Conservation (phyloP, 1,140 invertebrate genomes). For the Drosophila kurseongensis region DNA sequence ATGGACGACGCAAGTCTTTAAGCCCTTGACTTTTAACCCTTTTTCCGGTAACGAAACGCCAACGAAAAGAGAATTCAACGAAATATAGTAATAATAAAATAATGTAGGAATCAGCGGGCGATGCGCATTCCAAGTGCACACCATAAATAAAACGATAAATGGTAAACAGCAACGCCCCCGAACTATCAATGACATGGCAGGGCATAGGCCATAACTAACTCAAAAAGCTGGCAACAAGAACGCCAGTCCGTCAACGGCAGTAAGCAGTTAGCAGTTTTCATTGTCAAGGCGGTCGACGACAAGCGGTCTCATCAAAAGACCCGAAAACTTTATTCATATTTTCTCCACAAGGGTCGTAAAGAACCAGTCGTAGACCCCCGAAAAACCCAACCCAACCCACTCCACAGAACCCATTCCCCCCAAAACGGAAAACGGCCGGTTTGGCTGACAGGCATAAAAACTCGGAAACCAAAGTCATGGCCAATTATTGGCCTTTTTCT, state of each 20-base stretch:
- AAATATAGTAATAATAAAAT: constrained; percentile 33
- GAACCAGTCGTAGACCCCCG: constrained; percentile 31
- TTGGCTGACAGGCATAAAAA: constrained; percentile 52
- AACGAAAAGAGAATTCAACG: constrained; percentile 35
- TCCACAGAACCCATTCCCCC: constrained; percentile 3
- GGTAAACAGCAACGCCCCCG: constrained; percentile 32
- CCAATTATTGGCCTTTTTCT: constrained; percentile 75
- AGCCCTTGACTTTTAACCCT: constrained; percentile 79
- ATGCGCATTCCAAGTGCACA: constrained; percentile 68
- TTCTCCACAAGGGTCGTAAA: constrained; percentile 44
- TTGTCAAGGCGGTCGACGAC: constrained; percentile 72
- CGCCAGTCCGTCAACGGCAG: constrained; percentile 52
- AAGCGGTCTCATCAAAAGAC: constrained; percentile 72
- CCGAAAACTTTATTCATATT: constrained; percentile 77
- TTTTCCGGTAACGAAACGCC: constrained; percentile 28
- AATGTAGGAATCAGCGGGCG: constrained; percentile 46
- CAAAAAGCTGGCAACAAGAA: constrained; percentile 29
- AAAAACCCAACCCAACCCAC: constrained; percentile 17
- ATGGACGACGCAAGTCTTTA: constrained; percentile 46
- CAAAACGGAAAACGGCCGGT: constrained; percentile 18
- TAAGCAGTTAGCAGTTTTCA: constrained; percentile 66
- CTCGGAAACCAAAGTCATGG: constrained; percentile 79
- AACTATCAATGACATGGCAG: constrained; percentile 25
- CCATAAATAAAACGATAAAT: constrained; percentile 69
- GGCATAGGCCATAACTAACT: constrained; percentile 39